Evolutionary conservation across 2,113 vertebrate species (phyloP).

Genomic region (Hymenochirus boettgeri): DNA sequence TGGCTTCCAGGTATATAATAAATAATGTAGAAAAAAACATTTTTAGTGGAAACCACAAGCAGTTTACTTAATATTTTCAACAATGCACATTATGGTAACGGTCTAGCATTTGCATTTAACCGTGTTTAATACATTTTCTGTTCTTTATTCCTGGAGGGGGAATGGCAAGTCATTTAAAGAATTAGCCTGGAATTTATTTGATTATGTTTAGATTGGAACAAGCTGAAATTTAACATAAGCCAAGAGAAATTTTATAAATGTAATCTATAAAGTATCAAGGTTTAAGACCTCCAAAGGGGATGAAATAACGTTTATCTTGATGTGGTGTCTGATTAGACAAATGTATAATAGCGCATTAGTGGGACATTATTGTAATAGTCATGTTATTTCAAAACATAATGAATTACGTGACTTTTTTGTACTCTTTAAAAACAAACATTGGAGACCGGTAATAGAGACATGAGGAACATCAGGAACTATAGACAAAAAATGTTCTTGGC

Average conservation of each 20-base stretch:
- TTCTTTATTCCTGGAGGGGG: conserved; percentile 13
- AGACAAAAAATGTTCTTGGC: too few relatives aligned
- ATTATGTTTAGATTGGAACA: conserved; percentile 15
- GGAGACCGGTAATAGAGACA: too few relatives aligned
- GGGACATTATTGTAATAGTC: conserved; percentile 19
- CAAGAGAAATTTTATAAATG: conserved; percentile 32
- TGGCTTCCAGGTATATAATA: not conserved
- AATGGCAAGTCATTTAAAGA: conserved; percentile 42
- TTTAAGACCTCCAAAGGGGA: not conserved
- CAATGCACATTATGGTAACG: conserved; percentile 6
- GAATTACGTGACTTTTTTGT: too few relatives aligned
- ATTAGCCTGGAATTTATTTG: conserved; percentile 32
- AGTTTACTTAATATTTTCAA: conserved; percentile 14
- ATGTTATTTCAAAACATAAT: conserved; percentile 26
- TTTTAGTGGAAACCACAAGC: not conserved
- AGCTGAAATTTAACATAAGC: not conserved
- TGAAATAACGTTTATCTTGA: conserved; percentile 16
- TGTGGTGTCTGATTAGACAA: conserved; percentile 33
- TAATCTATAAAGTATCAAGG: conserved; percentile 23
- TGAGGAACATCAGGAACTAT: too few relatives aligned
- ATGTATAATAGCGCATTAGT: conserved; percentile 31
- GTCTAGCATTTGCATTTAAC: conserved; percentile 2
- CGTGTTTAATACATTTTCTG: conserved; percentile 2
- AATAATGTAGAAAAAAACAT: too few relatives aligned
- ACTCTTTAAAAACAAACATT: too few relatives aligned